Conservation (phyloP, 2,797 vertebrate species). For the Tenualosa ilisha region DNA sequence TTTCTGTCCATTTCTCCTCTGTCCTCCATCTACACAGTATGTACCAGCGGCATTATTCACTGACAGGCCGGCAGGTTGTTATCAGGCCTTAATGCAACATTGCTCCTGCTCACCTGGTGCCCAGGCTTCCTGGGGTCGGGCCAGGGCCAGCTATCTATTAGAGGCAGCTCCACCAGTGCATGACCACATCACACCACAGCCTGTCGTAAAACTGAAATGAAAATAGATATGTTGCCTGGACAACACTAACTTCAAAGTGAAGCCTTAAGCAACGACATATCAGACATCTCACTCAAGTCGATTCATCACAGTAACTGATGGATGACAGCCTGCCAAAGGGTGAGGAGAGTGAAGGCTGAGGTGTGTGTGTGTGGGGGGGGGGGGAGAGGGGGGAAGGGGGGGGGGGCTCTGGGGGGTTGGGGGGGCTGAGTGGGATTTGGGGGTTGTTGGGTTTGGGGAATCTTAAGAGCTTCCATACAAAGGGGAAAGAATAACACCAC, state of each 20-base stretch:
- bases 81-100: slow-evolving; percentile 43
- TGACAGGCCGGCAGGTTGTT: slow-evolving; percentile 34
- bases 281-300: slow-evolving; percentile 50
- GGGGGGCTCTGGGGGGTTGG: too few relatives aligned
- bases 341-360: slow-evolving; percentile 32
- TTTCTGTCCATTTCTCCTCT: not conserved
- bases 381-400: too few relatives aligned
- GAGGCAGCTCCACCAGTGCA: slow-evolving; percentile 27
- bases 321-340: slow-evolving; percentile 43
- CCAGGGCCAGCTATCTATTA: slow-evolving; percentile 47
- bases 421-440: too few relatives aligned
- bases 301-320: slow-evolving; percentile 50
- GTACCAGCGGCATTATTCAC: slow-evolving; percentile 30
- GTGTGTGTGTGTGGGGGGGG: too few relatives aligned
- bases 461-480: not conserved
- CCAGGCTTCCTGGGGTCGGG: slow-evolving; percentile 27
- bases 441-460: not conserved
- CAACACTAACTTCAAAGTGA: slow-evolving; percentile 49
- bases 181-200: slow-evolving; percentile 26
- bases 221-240: slow-evolving; percentile 51
- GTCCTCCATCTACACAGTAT: not conserved
- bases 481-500: not conserved
- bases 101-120: slow-evolving; percentile 42
- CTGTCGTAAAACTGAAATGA: slow-evolving; percentile 47
- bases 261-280: slow-evolving; percentile 49